Percentiles rank a stretch among this genome's conserved stretches.
These are phyloP conservation scores for Fregetta grallaria DNA, from an alignment of 2,113 vertebrate genomes.

Conservation along the genomic window DNA sequence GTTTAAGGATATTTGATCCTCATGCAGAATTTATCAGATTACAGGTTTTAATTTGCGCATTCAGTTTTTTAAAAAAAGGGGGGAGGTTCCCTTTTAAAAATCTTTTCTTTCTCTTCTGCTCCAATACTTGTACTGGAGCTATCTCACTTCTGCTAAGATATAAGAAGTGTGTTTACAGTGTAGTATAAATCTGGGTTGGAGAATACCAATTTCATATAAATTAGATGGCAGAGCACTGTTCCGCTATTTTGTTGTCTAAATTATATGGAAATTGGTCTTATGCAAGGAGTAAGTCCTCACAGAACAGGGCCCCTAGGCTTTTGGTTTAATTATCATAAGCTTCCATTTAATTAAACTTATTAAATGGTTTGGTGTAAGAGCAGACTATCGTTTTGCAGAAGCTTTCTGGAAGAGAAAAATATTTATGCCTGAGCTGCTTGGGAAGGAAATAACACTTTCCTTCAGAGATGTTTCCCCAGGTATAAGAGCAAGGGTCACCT, in stretches of 20 bases:
- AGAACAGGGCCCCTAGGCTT: constrained; percentile 67
- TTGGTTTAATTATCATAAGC: constrained; percentile 72
- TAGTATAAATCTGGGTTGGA: constrained; percentile 46
- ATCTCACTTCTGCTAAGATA: neutral
- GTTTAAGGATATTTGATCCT: constrained; percentile 43
- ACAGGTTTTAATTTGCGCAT: neutral
- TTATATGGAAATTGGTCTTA: constrained; percentile 70
- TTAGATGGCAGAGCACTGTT: constrained; percentile 54
- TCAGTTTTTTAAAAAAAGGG: neutral
- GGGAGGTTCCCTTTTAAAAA: neutral
- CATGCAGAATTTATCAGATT: constrained; percentile 45
- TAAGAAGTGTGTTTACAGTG: constrained; percentile 6
- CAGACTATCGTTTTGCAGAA: constrained; percentile 31
- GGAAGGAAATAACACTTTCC: neutral
- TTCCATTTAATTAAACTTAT: constrained; percentile 70
- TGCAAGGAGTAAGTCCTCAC: constrained; percentile 64
- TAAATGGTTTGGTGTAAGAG: constrained; percentile 62
- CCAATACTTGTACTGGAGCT: neutral
- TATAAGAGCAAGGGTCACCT: neutral
- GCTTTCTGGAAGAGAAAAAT: constrained; percentile 40
- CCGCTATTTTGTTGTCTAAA: constrained; percentile 68
- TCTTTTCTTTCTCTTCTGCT: neutral
- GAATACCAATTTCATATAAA: constrained; percentile 55
- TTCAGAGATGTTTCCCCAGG: neutral
- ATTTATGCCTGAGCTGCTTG: neutral